Base-by-base conservation (phyloP, 2,113 vertebrate genomes). In the Sisor rabdophorus region DNA sequence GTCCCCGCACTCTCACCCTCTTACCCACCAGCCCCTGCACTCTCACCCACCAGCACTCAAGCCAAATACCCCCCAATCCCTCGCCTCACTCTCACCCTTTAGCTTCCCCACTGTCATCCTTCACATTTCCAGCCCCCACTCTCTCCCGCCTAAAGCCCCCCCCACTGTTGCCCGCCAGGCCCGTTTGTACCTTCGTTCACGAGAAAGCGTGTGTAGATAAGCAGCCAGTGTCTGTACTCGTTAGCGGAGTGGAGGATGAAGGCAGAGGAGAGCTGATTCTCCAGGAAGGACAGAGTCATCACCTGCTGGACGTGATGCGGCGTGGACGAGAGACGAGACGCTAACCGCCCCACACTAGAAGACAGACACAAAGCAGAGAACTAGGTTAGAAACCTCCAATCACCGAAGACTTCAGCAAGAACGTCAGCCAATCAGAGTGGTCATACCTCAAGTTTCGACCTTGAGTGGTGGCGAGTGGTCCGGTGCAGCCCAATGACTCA, bases 201-300 rank as follows among this genome's bases (percentile, higher is more conserved):
- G 0, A 99, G 94, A 89, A 97, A 98, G 65, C 96, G 94, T 67
- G 96, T 92, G 84, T 99, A 99, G 89, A 98, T 94, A 84, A 99
- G 94, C 84, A 99, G 93, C 97, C 96, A 99, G 87, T 98, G 95
- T 75, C 94, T 93, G 80, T 98, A 98, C 86, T 99, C 97, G 0
- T 92, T 91, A 73, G 94, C 92, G 22, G 97, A 99, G 32, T 94
- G 94, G 81, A 99, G 87, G 0, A 88, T 91, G 72, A 96, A 92
- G 0, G 95, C 93, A 0, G 95, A 92, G 0, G 94, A 95, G 64
- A 98, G 92, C 92, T 99, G 97, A 83, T 92, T 96, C 92, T 99
- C 97, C 89, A 99, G 89, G 91, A 96, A 97, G 58, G 96, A 94
- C 82, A 96, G 84, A 0, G 96, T 99, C 76, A 97, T 93, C 82